Percentiles rank a stretch among this genome's conserved stretches.
Evolutionary conservation across 2,797 vertebrate genomes (phyloP).

Genomic region (Sus cebifrons): DNA sequence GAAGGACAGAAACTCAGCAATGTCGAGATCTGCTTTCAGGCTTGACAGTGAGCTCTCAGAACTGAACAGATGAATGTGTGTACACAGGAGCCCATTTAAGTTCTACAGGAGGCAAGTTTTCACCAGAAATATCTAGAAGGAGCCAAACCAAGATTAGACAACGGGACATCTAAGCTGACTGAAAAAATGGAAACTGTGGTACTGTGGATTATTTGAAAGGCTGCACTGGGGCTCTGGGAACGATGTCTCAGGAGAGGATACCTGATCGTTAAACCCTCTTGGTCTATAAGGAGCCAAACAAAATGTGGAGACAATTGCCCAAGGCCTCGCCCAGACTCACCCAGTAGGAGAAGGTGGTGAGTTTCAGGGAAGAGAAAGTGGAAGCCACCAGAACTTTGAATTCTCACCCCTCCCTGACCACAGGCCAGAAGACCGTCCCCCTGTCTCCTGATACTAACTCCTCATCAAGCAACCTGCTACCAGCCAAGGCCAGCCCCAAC

Average conservation of each 20-base stretch:
- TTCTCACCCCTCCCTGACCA: background rate
- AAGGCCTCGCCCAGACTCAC: background rate
- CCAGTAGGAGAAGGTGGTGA: background rate
- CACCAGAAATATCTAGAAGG: slow-evolving; percentile 24
- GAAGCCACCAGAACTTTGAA: background rate
- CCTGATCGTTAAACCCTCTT: background rate
- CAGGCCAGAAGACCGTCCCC: background rate
- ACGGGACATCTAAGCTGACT: background rate
- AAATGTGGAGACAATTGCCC: background rate
- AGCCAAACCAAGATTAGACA: background rate
- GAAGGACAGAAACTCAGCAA: background rate
- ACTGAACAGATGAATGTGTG: background rate
- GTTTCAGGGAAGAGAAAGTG: background rate
- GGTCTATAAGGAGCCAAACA: background rate
- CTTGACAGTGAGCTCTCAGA: background rate
- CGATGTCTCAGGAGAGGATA: background rate
- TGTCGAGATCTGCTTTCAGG: slow-evolving; percentile 1
- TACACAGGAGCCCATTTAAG: background rate
- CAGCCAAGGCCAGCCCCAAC: background rate
- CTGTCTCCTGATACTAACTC: background rate
- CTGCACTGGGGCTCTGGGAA: background rate
- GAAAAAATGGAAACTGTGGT: background rate
- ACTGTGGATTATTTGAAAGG: background rate
- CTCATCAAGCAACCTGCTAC: background rate
- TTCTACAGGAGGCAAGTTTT: background rate